These are phyloP conservation scores for Galagoides demidoff DNA, from an alignment of 2,797 vertebrate genomes.

Conservation along the genomic window DNA sequence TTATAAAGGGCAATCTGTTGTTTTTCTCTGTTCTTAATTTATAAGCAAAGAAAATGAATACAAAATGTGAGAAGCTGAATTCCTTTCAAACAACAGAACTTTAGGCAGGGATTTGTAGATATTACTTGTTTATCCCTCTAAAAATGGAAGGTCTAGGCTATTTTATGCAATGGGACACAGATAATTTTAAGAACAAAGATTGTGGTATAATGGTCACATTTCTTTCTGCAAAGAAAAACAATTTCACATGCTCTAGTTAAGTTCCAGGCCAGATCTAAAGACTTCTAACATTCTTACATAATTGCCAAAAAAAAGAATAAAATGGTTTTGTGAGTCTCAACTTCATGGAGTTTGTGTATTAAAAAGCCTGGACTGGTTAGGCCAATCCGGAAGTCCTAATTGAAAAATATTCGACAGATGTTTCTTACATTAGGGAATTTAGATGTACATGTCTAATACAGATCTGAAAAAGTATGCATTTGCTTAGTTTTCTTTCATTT, in stretches of 20 bases:
- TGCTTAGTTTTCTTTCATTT: not conserved
- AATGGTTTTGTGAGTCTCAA: not conserved
- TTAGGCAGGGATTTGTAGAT: not conserved
- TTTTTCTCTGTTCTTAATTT: slow-evolving; percentile 9
- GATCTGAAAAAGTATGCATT: not conserved
- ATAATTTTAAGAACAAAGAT: not conserved
- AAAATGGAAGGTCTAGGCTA: not conserved
- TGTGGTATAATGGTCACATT: not conserved
- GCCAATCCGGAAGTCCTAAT: not conserved
- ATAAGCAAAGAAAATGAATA: not conserved
- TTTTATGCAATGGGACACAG: slow-evolving; percentile 11
- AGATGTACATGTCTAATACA: not conserved
- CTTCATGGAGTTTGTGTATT: not conserved
- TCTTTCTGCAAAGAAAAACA: slow-evolving; percentile 35
- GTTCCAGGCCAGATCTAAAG: not conserved
- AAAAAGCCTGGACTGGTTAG: not conserved
- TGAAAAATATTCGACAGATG: not conserved
- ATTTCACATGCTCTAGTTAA: not conserved
- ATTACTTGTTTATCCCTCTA: not conserved
- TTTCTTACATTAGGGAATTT: not conserved
- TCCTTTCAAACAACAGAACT: slow-evolving; percentile 6
- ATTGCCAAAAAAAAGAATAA: not conserved
- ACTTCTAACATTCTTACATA: not conserved
- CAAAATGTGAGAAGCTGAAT: slow-evolving; percentile 1
- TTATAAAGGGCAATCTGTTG: not conserved